phyloP scores from a whole-genome alignment of 2,113 vertebrate species.

The Nerophis ophidion region DNA sequence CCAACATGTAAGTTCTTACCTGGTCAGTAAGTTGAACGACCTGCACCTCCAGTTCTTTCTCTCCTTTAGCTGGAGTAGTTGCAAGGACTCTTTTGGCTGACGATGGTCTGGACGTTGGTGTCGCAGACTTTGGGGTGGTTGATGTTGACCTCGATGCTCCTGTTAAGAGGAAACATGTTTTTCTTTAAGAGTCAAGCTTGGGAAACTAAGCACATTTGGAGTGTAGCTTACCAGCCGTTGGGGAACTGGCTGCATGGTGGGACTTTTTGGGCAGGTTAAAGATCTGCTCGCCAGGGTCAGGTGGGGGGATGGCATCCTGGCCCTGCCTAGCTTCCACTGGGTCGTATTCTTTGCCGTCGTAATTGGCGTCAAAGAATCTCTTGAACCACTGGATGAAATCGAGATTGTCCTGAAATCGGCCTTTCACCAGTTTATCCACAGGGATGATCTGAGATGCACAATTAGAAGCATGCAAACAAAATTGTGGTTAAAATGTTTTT shows the following conservation, averaged over 20 bases:
- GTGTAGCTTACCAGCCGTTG: conserved; percentile 83
- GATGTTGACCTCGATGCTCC: conserved; percentile 85
- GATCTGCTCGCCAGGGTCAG: conserved; percentile 96
- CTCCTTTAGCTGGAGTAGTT: conserved; percentile 83
- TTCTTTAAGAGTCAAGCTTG: background rate
- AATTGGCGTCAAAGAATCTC: conserved; percentile 98
- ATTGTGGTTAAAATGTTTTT: too few species aligned
- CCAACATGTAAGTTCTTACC: conserved; percentile 65
- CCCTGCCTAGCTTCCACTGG: conserved; percentile 93
- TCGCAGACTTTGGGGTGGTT: conserved; percentile 87
- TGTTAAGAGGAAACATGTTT: conserved; percentile 50
- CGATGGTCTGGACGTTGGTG: conserved; percentile 92
- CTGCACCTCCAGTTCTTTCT: conserved; percentile 96
- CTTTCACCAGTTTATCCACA: conserved; percentile 97
- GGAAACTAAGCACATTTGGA: background rate
- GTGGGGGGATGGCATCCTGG: conserved; percentile 94
- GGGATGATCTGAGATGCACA: conserved; percentile 85
- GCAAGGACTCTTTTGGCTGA: conserved; percentile 91
- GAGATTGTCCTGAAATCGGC: conserved; percentile 97
- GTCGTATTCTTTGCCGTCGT: conserved; percentile 97
- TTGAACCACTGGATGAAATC: conserved; percentile 99
- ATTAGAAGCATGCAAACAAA: too few species aligned
- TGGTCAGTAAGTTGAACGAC: conserved; percentile 93
- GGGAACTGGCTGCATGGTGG: conserved; percentile 93
- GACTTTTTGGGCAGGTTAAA: conserved; percentile 98